Evolutionary conservation across 1,140 invertebrate species (phyloP).

Genomic region (Reticulitermes speratus): DNA sequence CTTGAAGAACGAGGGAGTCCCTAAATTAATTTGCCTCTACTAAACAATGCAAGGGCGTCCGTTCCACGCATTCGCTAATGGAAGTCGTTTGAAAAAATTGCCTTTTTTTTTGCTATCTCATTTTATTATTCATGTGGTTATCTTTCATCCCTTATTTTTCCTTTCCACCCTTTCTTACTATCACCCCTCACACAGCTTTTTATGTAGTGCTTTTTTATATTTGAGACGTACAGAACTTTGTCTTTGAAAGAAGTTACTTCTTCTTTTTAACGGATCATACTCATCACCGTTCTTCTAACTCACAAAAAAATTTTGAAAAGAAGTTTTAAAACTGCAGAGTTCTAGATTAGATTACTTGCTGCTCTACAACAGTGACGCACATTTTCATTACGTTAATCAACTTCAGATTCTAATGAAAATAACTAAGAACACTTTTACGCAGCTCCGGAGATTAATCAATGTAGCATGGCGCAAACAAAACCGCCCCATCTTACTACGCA

Average conservation of each 20-base stretch:
- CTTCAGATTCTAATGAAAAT: not conserved
- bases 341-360: not conserved
- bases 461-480: too few species aligned
- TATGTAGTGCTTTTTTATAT: not conserved
- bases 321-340: not conserved
- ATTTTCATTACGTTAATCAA: not conserved
- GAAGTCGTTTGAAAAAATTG: slow-evolving; percentile 22
- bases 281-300: not conserved
- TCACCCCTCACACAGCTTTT: not conserved
- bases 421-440: not conserved
- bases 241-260: not conserved
- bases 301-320: not conserved
- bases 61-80: slow-evolving; percentile 13
- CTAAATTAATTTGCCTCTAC: slow-evolving; percentile 20
- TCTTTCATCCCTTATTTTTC: slow-evolving; percentile 22
- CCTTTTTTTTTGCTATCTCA: not conserved
- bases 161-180: not conserved
- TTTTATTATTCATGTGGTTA: slow-evolving; percentile 27
- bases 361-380: not conserved
- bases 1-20: slow-evolving; percentile 16
- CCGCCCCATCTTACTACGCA: too few species aligned
- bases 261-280: not conserved
- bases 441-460: not conserved
- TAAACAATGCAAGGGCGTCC: slow-evolving; percentile 22
- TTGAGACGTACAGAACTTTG: not conserved